A percentile compares a stretch with the other conserved stretches of the same genome.
phyloP scores from a whole-genome alignment of 2,113 vertebrate species.

The Centrocercus urophasianus region DNA sequence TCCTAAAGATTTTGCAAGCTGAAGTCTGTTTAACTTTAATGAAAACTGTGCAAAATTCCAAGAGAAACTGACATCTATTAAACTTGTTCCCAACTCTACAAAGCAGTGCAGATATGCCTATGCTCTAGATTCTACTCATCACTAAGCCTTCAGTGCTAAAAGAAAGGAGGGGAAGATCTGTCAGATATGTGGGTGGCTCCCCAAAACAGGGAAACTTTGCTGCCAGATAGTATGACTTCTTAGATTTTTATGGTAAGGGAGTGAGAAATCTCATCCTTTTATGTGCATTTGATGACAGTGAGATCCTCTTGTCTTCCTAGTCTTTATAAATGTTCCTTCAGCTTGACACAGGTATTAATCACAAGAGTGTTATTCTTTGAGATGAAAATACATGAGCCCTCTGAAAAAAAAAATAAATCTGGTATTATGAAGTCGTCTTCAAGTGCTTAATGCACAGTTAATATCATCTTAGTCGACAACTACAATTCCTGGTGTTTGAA shows the following conservation, averaged over 20 bases:
- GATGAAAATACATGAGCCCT: background rate
- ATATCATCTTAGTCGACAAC: background rate
- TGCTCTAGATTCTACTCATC: background rate
- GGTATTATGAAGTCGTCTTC: background rate
- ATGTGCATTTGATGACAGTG: background rate
- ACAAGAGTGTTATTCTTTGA: background rate
- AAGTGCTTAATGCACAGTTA: background rate
- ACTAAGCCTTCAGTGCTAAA: background rate
- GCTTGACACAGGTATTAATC: background rate
- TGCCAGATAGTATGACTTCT: background rate
- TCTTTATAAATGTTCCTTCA: background rate
- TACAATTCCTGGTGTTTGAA: background rate
- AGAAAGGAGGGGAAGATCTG: background rate
- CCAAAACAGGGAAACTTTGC: background rate
- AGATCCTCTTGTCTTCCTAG: background rate
- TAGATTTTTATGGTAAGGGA: background rate
- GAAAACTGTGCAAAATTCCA: background rate
- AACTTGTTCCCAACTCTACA: background rate
- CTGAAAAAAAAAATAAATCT: slow-evolving; percentile 7
- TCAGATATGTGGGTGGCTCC: background rate
- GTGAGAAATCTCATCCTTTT: background rate
- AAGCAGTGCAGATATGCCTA: background rate
- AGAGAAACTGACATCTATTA: background rate
- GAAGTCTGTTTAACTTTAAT: background rate
- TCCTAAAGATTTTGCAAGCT: background rate